Percentiles rank a stretch among this genome's conserved stretches.
These are phyloP conservation scores for Mactra quadrangularis DNA, from an alignment of 1,140 invertebrate genomes.

Conservation along the genomic window DNA sequence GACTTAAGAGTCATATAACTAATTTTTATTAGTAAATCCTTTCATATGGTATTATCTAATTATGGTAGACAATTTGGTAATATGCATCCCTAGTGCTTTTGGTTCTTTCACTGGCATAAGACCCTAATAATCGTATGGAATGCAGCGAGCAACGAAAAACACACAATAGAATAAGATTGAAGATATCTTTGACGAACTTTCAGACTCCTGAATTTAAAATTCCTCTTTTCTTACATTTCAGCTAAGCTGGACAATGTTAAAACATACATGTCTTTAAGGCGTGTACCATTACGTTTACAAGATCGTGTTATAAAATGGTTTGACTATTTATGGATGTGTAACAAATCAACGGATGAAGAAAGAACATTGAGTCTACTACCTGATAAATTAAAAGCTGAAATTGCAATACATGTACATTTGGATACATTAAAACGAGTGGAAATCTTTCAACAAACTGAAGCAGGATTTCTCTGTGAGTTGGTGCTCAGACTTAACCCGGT, in stretches of 20 bases:
- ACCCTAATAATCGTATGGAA: too few species aligned
- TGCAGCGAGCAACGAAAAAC: too few species aligned
- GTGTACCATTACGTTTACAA: constrained; percentile 97
- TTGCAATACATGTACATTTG: constrained; percentile 99
- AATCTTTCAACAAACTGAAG: constrained; percentile 99
- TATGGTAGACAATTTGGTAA: too few species aligned
- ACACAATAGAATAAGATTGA: too few species aligned
- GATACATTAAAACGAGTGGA: constrained; percentile 99
- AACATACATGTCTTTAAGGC: constrained; percentile 98
- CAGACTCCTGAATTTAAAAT: too few species aligned
- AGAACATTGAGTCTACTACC: constrained; percentile 85
- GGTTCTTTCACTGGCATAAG: too few species aligned
- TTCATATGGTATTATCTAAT: too few species aligned
- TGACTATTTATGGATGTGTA: constrained; percentile 99
- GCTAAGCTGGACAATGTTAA: constrained; percentile 99
- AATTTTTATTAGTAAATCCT: too few species aligned
- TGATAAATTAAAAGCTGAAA: constrained; percentile 99
- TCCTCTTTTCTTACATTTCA: constrained; percentile 84
- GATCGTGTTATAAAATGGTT: constrained; percentile 99
- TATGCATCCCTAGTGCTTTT: too few species aligned
- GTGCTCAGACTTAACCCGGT: constrained; percentile 97
- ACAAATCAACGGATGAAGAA: constrained; percentile 99
- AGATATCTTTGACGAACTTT: too few species aligned
- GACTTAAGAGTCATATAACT: too few species aligned
- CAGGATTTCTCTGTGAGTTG: constrained; percentile 98